phyloP scores from a whole-genome alignment of 2,797 vertebrate genomes.

The Helostoma temminkii region DNA sequence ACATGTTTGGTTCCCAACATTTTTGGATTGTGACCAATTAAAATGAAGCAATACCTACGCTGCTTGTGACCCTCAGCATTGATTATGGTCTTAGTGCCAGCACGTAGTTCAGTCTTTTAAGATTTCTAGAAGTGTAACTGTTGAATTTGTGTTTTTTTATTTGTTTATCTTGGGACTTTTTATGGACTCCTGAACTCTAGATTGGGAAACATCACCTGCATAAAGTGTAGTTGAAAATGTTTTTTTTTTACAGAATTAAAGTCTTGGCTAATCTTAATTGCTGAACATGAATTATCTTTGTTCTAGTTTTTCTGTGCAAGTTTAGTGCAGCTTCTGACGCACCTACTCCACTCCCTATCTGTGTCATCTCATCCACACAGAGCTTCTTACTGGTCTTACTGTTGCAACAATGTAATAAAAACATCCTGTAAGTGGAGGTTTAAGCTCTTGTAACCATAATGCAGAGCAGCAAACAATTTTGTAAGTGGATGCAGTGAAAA shows the following conservation, averaged over 20 bases:
- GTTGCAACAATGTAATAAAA: conserved; percentile 17
- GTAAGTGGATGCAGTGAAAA: conserved; percentile 4
- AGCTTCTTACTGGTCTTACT: conserved; percentile 4
- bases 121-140: too few relatives aligned
- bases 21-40: too few relatives aligned
- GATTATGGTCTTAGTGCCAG: too few relatives aligned
- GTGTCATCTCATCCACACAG: not conserved
- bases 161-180: too few relatives aligned
- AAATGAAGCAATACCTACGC: too few relatives aligned
- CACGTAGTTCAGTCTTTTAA: too few relatives aligned
- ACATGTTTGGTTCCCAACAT: too few relatives aligned
- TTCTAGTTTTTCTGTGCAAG: conserved; percentile 8
- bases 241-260: too few relatives aligned
- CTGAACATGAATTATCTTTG: conserved; percentile 18
- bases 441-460: conserved; percentile 4
- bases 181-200: not conserved
- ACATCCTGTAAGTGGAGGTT: conserved; percentile 8
- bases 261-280: conserved; percentile 4
- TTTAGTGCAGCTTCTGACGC: conserved; percentile 2
- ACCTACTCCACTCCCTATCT: conserved; percentile 6
- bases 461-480: conserved; percentile 6
- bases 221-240: not conserved
- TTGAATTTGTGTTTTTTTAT: too few relatives aligned
- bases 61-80: too few relatives aligned
- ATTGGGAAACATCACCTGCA: not conserved